Evolutionary conservation across 2,888 invertebrate genomes (phyloP).

Genomic region (Saturnia japonica): DNA sequence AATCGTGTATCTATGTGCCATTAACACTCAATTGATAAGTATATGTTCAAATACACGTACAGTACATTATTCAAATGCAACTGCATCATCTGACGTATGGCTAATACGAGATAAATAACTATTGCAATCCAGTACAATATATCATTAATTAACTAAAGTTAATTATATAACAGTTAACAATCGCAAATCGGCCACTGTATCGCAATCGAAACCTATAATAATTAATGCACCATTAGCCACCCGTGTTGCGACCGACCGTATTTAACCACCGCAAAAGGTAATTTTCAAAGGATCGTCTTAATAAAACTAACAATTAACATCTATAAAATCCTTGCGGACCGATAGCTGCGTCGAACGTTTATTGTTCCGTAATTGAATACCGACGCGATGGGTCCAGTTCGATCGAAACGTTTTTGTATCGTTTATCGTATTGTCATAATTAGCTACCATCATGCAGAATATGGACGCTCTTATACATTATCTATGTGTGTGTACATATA

Average conservation of each 20-base stretch:
- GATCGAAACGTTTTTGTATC: slow-evolving; percentile 36
- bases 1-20: neutral
- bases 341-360: slow-evolving; percentile 35
- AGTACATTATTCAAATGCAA: neutral
- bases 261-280: slow-evolving; percentile 46
- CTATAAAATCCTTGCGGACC: slow-evolving; percentile 63
- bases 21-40: neutral
- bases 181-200: slow-evolving; percentile 10
- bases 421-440: slow-evolving; percentile 22
- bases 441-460: slow-evolving; percentile 12
- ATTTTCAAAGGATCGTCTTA: slow-evolving; percentile 47
- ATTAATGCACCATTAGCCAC: slow-evolving; percentile 67
- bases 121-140: neutral
- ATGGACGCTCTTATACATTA: neutral
- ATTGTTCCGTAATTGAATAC: slow-evolving; percentile 58
- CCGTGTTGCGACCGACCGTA: slow-evolving; percentile 55
- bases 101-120: neutral
- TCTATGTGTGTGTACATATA: neutral
- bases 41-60: no score
- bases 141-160: neutral
- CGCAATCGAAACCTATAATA: slow-evolving; percentile 34
- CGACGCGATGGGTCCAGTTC: slow-evolving; percentile 29
- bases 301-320: slow-evolving; percentile 75
- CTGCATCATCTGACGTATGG: neutral
- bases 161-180: neutral